phyloP scores from a whole-genome alignment of 2,113 vertebrate genomes.

The Crypturellus undulatus region DNA sequence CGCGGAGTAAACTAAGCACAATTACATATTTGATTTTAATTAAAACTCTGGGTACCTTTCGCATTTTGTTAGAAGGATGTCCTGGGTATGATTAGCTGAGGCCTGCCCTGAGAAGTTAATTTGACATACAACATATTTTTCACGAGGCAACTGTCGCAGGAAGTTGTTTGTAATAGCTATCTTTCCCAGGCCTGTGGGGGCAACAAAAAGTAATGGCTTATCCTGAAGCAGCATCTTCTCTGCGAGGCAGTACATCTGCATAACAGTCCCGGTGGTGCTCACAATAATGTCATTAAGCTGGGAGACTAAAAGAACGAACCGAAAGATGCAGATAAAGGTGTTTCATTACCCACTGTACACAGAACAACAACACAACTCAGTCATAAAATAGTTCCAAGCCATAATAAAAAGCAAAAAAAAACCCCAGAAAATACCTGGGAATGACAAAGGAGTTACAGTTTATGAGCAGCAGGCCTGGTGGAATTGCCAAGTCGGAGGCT shows the following conservation, averaged over 20 bases:
- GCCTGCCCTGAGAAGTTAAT: conserved; percentile 79
- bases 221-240: conserved; percentile 82
- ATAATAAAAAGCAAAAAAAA: conserved; percentile 53
- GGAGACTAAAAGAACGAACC: conserved; percentile 71
- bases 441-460: conserved; percentile 45
- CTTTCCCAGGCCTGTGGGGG: conserved; percentile 79
- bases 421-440: conserved; percentile 41
- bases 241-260: conserved; percentile 78
- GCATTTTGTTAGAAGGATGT: conserved; percentile 79
- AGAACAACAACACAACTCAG: conserved; percentile 70
- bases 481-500: conserved; percentile 20
- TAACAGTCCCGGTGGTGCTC: conserved; percentile 75
- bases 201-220: conserved; percentile 84
- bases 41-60: conserved; percentile 84
- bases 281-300: conserved; percentile 80
- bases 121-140: conserved; percentile 84
- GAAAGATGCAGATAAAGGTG: conserved; percentile 78
- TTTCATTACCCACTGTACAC: conserved; percentile 72
- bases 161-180: conserved; percentile 79
- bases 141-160: conserved; percentile 81
- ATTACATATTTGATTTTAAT: conserved; percentile 85
- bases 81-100: conserved; percentile 80
- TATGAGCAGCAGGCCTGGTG: background rate
- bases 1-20: conserved; percentile 74
- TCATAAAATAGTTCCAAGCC: conserved; percentile 57